Conservation (phyloP, 2,113 vertebrate genomes). For the Calonectris borealis region DNA sequence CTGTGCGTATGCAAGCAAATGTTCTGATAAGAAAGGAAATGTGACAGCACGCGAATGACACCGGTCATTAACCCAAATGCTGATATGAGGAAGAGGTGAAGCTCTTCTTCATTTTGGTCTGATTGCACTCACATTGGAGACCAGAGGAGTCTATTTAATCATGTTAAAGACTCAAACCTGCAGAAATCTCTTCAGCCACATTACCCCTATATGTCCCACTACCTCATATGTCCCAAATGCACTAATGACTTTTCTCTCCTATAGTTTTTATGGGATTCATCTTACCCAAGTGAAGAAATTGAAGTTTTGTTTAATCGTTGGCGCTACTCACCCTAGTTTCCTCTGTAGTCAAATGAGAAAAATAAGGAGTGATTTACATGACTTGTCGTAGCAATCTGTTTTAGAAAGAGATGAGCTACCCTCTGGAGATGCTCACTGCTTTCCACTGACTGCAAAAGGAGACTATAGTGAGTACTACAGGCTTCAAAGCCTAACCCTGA, state of each 20-base stretch:
- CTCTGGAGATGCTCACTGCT: not conserved
- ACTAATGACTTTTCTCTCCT: not conserved
- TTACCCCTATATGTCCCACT: not conserved
- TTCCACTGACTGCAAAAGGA: not conserved
- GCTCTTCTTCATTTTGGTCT: not conserved
- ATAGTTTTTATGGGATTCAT: not conserved
- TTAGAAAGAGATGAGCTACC: not conserved
- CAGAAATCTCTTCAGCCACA: not conserved
- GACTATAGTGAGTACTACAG: not conserved
- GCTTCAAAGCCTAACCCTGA: not conserved
- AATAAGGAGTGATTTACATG: not conserved
- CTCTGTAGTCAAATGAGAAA: not conserved
- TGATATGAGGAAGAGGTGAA: not conserved
- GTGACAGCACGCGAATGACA: not conserved
- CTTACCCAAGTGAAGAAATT: not conserved
- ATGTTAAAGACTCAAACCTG: not conserved
- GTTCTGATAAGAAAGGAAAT: not conserved
- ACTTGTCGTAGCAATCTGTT: not conserved
- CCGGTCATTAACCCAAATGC: not conserved
- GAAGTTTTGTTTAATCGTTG: not conserved
- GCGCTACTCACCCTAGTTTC: not conserved
- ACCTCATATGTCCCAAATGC: not conserved
- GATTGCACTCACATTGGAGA: not conserved
- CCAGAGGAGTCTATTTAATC: not conserved
- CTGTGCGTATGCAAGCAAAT: not conserved